Percentiles rank a stretch among this genome's conserved stretches.
Conservation (phyloP, 1,140 invertebrate species). For the Penaeus indicus region DNA sequence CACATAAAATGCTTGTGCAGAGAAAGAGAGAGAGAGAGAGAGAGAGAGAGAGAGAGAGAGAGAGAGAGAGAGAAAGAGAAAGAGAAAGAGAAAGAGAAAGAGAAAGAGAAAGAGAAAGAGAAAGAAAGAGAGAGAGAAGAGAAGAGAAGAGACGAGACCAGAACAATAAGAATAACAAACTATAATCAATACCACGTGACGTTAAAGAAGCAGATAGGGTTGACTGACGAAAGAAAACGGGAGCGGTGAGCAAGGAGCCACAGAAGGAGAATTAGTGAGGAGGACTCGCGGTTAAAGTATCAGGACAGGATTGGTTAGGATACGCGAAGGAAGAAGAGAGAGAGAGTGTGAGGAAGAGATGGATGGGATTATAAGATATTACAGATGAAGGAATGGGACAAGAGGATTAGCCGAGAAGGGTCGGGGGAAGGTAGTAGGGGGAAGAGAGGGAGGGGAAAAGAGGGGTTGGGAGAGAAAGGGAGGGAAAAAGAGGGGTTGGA, state of each 20-base stretch:
- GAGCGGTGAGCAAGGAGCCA: too few relatives aligned
- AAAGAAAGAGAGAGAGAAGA: not conserved
- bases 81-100: not conserved
- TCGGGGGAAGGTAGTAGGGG: not conserved
- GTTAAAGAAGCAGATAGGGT: too few relatives aligned
- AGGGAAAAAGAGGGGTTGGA: not conserved
- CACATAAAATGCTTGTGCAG: not conserved
- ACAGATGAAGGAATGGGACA: not conserved
- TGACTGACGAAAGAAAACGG: too few relatives aligned
- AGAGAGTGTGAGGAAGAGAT: not conserved
- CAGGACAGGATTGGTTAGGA: not conserved
- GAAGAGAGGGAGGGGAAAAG: not conserved
- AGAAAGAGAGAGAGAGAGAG: not conserved
- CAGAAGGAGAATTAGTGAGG: too few relatives aligned
- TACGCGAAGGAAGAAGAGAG: not conserved
- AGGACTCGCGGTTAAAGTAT: too few relatives aligned
- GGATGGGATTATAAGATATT: not conserved
- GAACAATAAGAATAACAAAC: too few relatives aligned
- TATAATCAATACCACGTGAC: too few relatives aligned
- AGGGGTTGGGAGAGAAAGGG: not conserved
- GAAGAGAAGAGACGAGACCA: not conserved
- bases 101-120: not conserved
- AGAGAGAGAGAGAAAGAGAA: not conserved
- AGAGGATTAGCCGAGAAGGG: not conserved
- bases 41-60: not conserved